These are phyloP conservation scores for Pinctada fucata DNA, from an alignment of 2,888 invertebrate species.

Conservation along the genomic window DNA sequence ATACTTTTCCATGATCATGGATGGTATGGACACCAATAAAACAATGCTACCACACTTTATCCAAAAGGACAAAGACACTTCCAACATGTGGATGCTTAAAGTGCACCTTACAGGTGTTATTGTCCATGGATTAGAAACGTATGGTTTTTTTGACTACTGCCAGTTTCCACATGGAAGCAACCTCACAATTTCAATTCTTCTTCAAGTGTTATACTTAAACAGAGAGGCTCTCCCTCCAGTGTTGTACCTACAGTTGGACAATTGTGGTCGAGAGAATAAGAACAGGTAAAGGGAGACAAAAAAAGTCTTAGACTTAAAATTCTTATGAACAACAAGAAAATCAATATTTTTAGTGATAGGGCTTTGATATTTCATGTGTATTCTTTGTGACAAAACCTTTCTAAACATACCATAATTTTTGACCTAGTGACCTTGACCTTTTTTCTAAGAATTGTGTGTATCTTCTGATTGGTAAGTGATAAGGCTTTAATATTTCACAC, in stretches of 20 bases:
- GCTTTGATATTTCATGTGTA: too few species aligned
- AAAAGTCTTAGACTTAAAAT: too few species aligned
- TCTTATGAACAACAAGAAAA: too few species aligned
- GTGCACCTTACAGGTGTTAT: slow-evolving; percentile 26
- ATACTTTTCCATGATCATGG: slow-evolving; percentile 32
- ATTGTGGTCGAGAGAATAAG: slow-evolving; percentile 32
- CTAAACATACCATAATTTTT: too few species aligned
- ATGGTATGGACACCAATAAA: slow-evolving; percentile 33
- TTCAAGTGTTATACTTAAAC: slow-evolving; percentile 17
- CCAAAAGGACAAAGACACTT: not conserved
- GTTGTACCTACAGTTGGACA: slow-evolving; percentile 36
- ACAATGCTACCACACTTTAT: slow-evolving; percentile 25
- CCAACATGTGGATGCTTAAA: slow-evolving; percentile 17
- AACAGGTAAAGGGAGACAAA: too few species aligned
- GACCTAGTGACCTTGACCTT: too few species aligned
- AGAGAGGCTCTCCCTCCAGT: slow-evolving; percentile 12
- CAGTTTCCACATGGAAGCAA: slow-evolving; percentile 22
- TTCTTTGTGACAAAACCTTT: too few species aligned
- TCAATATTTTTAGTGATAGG: too few species aligned
- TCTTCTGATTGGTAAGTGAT: too few species aligned
- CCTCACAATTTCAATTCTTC: slow-evolving; percentile 12
- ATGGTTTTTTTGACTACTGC: slow-evolving; percentile 29
- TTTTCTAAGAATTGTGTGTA: too few species aligned
- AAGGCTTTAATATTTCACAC: too few species aligned
- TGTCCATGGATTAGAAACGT: slow-evolving; percentile 28